Conservation (phyloP, 2,113 vertebrate species). For the Aleadryas rufinucha region DNA sequence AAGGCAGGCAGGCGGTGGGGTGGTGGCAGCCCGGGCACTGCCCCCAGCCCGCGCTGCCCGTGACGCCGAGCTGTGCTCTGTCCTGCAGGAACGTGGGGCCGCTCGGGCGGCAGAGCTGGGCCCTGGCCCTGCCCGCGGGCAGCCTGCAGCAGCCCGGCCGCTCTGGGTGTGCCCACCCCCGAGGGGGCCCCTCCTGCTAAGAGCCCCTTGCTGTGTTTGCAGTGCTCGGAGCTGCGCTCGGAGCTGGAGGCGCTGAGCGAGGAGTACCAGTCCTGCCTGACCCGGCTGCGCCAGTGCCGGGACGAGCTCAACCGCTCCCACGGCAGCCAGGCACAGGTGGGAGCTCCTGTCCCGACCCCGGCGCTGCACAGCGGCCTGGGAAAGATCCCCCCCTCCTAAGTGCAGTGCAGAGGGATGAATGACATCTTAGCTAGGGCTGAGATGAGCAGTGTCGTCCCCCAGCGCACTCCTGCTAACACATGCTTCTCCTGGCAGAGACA, state of each 20-base stretch:
- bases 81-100: accelerated
- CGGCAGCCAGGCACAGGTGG: constrained; percentile 53
- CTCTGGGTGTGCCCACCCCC: accelerated
- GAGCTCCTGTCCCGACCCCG: not conserved
- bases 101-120: accelerated
- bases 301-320: constrained; percentile 74
- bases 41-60: accelerated
- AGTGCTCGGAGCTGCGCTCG: constrained; percentile 81
- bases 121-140: accelerated
- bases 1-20: not conserved
- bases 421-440: accelerated
- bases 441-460: not conserved
- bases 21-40: accelerated
- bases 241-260: constrained; percentile 80
- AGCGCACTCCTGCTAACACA: not conserved
- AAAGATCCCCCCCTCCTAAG: not conserved
- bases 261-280: constrained; percentile 81
- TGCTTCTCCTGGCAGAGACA: constrained; percentile 49
- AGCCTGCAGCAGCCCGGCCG: not conserved
- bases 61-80: not conserved
- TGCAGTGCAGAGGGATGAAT: accelerated
- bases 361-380: accelerated
- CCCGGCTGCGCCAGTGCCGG: constrained; percentile 79
- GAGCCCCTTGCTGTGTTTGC: not conserved
- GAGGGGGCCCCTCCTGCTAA: not conserved